Percentiles rank a stretch among this genome's conserved stretches.
Conservation (phyloP, 2,888 invertebrate species). For the Drosophila mulleri region DNA sequence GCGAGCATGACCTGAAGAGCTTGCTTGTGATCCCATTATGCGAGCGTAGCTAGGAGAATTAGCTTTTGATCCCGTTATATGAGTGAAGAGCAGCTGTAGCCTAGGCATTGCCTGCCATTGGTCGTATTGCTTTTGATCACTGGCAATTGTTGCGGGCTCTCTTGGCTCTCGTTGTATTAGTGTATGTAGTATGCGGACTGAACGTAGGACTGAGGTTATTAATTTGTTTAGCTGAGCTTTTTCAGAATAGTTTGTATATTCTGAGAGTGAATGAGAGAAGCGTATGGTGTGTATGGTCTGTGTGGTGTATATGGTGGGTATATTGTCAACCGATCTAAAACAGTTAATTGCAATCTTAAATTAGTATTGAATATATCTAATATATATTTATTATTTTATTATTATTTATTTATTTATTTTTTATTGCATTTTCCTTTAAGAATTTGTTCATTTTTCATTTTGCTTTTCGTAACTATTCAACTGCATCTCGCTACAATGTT, state of each 20-base stretch:
- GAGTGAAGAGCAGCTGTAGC: background rate
- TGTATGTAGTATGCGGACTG: background rate
- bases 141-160: background rate
- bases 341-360: background rate
- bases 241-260: too few species aligned
- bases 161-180: background rate
- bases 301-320: background rate
- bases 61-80: background rate
- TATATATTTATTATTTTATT: too few species aligned
- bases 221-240: too few species aligned
- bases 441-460: too few species aligned
- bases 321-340: background rate
- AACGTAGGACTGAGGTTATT: background rate
- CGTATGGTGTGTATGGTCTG: background rate
- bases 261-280: background rate
- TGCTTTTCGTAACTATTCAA: constrained; percentile 18
- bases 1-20: background rate
- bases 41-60: background rate
- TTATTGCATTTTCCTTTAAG: too few species aligned
- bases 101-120: background rate
- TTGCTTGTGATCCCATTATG: background rate
- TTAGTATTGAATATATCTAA: too few species aligned
- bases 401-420: too few species aligned
- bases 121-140: background rate
- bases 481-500: constrained; percentile 23